These are phyloP conservation scores for Ceyx melanurus DNA, from an alignment of 2,113 vertebrate genomes.

Conservation along the genomic window DNA sequence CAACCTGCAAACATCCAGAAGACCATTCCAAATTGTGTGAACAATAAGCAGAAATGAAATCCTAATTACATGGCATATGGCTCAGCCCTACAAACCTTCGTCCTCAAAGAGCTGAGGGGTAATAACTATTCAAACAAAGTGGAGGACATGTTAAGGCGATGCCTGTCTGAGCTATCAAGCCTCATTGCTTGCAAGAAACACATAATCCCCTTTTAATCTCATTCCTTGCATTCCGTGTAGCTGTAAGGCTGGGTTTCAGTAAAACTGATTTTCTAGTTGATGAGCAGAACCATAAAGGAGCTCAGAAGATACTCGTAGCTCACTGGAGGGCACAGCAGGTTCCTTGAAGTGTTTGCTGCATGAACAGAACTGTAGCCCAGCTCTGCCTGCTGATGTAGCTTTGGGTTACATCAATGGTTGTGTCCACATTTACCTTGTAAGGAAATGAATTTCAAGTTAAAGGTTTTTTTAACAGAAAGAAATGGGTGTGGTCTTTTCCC, in stretches of 20 bases:
- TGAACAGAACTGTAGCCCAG: neutral
- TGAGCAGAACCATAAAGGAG: neutral
- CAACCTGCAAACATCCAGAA: neutral
- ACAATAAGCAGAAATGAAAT: slow-evolving; percentile 14
- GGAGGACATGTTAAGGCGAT: neutral
- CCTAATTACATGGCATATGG: neutral
- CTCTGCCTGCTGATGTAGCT: neutral
- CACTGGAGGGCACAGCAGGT: neutral
- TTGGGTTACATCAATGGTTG: neutral
- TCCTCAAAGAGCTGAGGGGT: neutral
- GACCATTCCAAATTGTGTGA: neutral
- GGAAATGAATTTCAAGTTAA: neutral
- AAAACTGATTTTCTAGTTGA: slow-evolving; percentile 46
- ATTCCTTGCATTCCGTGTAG: slow-evolving; percentile 43
- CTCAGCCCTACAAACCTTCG: neutral
- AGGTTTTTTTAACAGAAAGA: neutral
- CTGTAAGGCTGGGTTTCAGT: slow-evolving; percentile 15
- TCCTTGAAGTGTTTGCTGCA: neutral
- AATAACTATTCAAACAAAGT: neutral
- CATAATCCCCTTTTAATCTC: slow-evolving; percentile 55
- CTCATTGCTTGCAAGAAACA: neutral
- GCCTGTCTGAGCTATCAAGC: slow-evolving; percentile 28
- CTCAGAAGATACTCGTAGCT: neutral
- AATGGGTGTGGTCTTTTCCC: neutral
- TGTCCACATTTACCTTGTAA: neutral